phyloP scores from a whole-genome alignment of 2,888 invertebrate genomes.

The Troides oblongomaculatus region DNA sequence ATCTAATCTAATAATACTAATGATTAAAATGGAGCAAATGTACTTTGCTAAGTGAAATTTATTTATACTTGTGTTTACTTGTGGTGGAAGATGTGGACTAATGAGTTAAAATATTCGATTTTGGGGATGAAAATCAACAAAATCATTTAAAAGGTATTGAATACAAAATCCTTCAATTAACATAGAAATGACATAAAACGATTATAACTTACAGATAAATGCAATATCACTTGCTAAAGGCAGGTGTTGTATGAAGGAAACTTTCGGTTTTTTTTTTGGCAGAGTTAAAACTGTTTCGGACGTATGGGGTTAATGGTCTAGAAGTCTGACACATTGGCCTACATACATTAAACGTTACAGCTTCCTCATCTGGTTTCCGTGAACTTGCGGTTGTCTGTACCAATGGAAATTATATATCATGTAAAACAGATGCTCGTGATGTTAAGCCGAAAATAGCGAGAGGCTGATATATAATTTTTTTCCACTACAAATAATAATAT shows the following conservation, averaged over 20 bases:
- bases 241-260: background rate
- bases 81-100: no score
- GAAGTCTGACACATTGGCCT: constrained; percentile 27
- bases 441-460: constrained; percentile 17
- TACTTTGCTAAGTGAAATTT: no score
- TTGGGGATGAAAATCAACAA: no score
- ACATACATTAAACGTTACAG: constrained; percentile 42
- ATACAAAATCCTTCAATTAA: background rate
- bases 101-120: no score
- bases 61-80: no score
- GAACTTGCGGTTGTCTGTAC: constrained; percentile 65
- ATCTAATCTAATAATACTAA: no score
- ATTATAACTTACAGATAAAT: background rate
- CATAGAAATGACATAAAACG: background rate
- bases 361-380: constrained; percentile 67
- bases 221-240: background rate
- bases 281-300: constrained; percentile 6
- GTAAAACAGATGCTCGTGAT: constrained; percentile 34
- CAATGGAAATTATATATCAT: constrained; percentile 37
- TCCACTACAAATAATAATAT: background rate
- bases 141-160: background rate
- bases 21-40: no score
- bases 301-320: constrained; percentile 25
- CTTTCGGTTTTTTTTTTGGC: constrained; percentile 6
- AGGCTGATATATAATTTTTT: constrained; percentile 2